phyloP scores from a whole-genome alignment of 2,888 invertebrate genomes.

The Homarus gammarus region DNA sequence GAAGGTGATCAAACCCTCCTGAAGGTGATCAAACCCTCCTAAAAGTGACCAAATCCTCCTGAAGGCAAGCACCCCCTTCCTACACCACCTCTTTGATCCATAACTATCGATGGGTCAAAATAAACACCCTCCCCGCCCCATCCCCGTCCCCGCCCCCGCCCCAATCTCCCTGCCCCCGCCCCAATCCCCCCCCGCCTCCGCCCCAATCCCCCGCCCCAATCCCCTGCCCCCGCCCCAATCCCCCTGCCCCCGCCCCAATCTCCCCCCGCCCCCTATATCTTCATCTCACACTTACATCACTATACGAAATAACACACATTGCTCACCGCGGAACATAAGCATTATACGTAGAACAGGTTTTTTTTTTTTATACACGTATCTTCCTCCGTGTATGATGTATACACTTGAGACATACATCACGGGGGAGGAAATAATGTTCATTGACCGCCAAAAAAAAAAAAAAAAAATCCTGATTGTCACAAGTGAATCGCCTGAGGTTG shows the following conservation, averaged over 20 bases:
- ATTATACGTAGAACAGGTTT: background rate
- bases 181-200: too few species aligned
- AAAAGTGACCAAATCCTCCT: background rate
- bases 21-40: too few species aligned
- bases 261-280: background rate
- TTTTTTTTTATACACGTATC: too few species aligned
- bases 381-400: too few species aligned
- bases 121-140: too few species aligned
- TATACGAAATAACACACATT: background rate
- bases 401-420: constrained; percentile 2
- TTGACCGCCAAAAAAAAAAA: background rate
- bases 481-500: background rate
- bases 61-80: background rate
- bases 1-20: too few species aligned
- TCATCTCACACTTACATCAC: background rate
- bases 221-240: background rate
- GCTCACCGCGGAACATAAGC: background rate
- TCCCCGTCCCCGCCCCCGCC: too few species aligned
- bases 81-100: background rate
- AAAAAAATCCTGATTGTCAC: too few species aligned
- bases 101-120: too few species aligned
- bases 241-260: background rate
- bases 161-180: too few species aligned
- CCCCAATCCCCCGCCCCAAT: too few species aligned
- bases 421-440: constrained; percentile 26